Conservation (phyloP, 2,113 vertebrate species). For the Nestor notabilis region DNA sequence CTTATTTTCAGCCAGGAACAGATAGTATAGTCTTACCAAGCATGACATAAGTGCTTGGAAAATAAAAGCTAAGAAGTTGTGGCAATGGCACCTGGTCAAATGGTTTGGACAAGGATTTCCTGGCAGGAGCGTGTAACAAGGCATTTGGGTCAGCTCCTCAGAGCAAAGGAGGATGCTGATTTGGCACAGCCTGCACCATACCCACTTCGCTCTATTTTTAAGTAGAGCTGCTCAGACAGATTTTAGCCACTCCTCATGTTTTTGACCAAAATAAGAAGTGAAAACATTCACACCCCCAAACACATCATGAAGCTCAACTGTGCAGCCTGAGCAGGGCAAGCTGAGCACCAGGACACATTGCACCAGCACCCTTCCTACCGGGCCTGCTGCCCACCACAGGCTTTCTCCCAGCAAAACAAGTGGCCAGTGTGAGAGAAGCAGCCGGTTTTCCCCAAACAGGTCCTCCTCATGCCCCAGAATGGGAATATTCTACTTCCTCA, state of each 20-base stretch:
- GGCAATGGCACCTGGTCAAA: not conserved
- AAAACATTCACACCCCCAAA: not conserved
- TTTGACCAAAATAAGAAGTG: not conserved
- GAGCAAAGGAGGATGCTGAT: not conserved
- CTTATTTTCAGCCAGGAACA: not conserved
- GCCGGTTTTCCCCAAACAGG: not conserved
- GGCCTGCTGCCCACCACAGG: not conserved
- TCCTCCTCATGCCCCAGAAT: accelerated
- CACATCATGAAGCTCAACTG: not conserved
- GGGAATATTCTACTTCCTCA: not conserved
- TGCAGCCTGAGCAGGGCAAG: not conserved
- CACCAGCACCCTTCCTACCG: not conserved
- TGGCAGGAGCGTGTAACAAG: not conserved
- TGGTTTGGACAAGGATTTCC: accelerated
- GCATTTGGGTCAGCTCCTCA: not conserved
- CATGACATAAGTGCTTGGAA: accelerated
- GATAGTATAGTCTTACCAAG: not conserved
- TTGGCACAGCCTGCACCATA: accelerated
- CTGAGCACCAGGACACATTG: not conserved
- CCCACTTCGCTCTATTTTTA: not conserved
- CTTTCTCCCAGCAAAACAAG: accelerated
- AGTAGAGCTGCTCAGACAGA: not conserved
- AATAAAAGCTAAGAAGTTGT: not conserved
- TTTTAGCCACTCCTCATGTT: not conserved
- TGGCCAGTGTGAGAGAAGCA: accelerated